A percentile compares a stretch with the other conserved stretches of the same genome.
Conservation (phyloP, 2,797 vertebrate species). For the Huso huso region DNA sequence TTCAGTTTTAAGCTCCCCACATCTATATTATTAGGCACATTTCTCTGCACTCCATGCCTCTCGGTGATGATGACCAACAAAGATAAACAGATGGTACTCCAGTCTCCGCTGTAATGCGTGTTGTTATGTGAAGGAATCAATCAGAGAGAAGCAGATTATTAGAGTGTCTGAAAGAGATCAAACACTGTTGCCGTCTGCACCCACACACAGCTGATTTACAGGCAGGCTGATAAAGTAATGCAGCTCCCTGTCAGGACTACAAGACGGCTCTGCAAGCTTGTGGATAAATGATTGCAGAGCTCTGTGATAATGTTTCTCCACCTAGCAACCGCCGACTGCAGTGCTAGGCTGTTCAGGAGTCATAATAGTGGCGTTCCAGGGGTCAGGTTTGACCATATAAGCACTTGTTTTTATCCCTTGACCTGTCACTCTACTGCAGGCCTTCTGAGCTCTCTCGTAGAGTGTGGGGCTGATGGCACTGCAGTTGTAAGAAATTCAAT, state of each 20-base stretch:
- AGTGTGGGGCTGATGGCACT: constrained; percentile 31
- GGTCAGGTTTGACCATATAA: constrained; percentile 48
- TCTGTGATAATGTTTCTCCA: constrained; percentile 90
- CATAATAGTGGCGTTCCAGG: constrained; percentile 48
- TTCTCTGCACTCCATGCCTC: constrained; percentile 32
- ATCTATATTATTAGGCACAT: constrained; percentile 36
- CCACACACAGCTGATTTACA: constrained; percentile 96
- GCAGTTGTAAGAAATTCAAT: no score
- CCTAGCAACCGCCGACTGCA: constrained; percentile 73
- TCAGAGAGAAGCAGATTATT: constrained; percentile 98
- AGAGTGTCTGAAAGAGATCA: constrained; percentile 98
- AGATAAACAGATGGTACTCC: constrained; percentile 75
- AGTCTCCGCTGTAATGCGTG: constrained; percentile 74
- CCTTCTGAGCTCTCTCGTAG: constrained; percentile 37
- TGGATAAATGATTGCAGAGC: constrained; percentile 92
- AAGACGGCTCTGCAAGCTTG: constrained; percentile 87
- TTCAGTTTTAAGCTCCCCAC: constrained; percentile 18
- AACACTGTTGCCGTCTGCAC: constrained; percentile 92
- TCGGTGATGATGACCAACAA: constrained; percentile 71
- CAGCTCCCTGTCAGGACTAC: constrained; percentile 91
- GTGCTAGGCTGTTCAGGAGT: constrained; percentile 41
- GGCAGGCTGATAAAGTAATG: constrained; percentile 90
- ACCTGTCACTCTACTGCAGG: constrained; percentile 38
- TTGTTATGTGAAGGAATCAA: constrained; percentile 96
- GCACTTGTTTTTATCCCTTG: constrained; percentile 26